These are phyloP conservation scores for Drosophila yakuba DNA, from an alignment of 1,140 invertebrate genomes.

Conservation along the genomic window DNA sequence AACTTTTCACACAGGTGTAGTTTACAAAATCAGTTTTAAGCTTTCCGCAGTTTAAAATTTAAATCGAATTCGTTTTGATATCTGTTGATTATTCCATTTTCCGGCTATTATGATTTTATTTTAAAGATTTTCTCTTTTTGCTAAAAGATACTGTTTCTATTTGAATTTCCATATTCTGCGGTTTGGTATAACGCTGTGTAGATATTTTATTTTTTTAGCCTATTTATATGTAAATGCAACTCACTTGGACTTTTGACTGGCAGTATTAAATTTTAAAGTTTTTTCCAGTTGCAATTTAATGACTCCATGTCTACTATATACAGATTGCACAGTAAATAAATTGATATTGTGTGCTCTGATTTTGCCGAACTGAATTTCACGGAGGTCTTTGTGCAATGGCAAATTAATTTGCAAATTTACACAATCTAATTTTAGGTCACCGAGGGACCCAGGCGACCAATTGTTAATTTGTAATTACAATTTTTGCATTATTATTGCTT, in stretches of 20 bases:
- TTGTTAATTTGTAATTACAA: constrained; percentile 83
- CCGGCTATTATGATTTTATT: constrained; percentile 38
- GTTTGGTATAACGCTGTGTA: constrained; percentile 26
- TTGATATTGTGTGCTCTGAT: constrained; percentile 50
- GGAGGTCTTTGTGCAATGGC: constrained; percentile 36
- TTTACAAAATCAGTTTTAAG: constrained; percentile 7
- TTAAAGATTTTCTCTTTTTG: constrained; percentile 16
- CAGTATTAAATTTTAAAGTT: constrained; percentile 43
- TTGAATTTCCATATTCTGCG: constrained; percentile 31
- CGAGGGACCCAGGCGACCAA: constrained; percentile 33
- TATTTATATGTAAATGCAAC: constrained; percentile 42
- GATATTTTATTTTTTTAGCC: constrained; percentile 8
- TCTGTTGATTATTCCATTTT: constrained; percentile 26
- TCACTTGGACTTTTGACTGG: constrained; percentile 49
- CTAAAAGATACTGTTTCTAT: constrained; percentile 46
- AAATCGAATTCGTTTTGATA: constrained; percentile 30
- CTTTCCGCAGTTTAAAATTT: constrained; percentile 23
- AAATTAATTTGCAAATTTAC: constrained; percentile 75
- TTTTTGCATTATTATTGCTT: constrained; percentile 72
- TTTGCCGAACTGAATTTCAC: constrained; percentile 28
- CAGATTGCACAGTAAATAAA: constrained; percentile 46
- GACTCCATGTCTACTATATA: constrained; percentile 35
- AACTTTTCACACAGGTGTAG: constrained; percentile 6
- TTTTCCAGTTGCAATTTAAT: constrained; percentile 32
- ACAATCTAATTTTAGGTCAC: constrained; percentile 57